A percentile compares a stretch with the other conserved stretches of the same genome.
Conservation (phyloP, 2,113 vertebrate species). For the Irena cyanogastra region DNA sequence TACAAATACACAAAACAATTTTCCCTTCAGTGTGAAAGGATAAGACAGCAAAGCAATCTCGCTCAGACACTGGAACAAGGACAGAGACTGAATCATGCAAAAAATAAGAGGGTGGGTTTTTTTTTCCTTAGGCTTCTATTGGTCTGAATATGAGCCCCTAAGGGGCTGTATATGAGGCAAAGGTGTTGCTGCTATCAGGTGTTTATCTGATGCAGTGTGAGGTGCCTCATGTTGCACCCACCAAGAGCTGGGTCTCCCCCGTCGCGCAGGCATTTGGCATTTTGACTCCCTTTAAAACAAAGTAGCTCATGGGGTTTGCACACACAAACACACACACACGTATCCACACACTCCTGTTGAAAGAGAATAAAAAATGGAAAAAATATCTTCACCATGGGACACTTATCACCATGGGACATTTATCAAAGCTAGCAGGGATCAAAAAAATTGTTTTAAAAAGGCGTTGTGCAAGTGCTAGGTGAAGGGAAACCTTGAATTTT, state of each 20-base stretch:
- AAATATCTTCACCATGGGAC: neutral
- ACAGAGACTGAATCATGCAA: neutral
- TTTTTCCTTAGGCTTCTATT: neutral
- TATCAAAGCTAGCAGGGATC: neutral
- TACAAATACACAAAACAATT: neutral
- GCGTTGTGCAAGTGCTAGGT: neutral
- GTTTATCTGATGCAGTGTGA: neutral
- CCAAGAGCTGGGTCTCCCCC: neutral
- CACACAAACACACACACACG: no score
- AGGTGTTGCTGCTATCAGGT: neutral
- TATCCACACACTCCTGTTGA: neutral
- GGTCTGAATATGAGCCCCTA: neutral
- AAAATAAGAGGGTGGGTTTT: fast-evolving
- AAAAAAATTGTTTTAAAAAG: neutral
- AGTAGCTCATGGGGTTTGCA: neutral
- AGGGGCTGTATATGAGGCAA: neutral
- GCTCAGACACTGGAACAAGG: neutral
- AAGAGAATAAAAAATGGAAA: neutral
- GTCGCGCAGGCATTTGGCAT: neutral
- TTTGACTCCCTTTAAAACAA: neutral
- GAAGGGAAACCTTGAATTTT: neutral
- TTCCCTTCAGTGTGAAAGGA: neutral
- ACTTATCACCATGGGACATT: neutral
- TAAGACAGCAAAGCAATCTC: neutral
- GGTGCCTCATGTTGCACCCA: fast-evolving